Percentiles rank a stretch among this genome's conserved stretches.
Conservation (phyloP, 1,140 invertebrate genomes). For the Drosophila ananassae region DNA sequence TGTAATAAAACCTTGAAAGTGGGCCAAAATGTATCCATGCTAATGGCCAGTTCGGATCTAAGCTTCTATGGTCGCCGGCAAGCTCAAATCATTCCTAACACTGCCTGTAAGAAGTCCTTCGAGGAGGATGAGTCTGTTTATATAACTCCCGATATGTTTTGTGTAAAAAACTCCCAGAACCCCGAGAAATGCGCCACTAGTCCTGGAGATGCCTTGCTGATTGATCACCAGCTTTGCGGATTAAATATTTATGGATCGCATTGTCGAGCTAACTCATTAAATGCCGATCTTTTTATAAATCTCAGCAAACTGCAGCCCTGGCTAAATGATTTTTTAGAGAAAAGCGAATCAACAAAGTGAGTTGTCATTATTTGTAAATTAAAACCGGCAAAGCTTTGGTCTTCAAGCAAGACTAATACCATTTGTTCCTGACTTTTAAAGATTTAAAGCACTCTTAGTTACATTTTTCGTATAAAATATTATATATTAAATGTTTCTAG, state of each 20-base stretch:
- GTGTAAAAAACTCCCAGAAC: slow-evolving; percentile 14
- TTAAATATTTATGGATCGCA: slow-evolving; percentile 32
- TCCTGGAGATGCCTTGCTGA: slow-evolving; percentile 20
- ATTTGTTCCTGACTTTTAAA: background rate
- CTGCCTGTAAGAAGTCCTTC: slow-evolving; percentile 16
- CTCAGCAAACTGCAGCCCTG: slow-evolving; percentile 1
- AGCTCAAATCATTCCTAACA: slow-evolving; percentile 22
- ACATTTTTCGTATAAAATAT: background rate
- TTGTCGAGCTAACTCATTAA: slow-evolving; percentile 2
- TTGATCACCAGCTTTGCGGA: slow-evolving; percentile 12
- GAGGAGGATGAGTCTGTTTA: slow-evolving; percentile 8
- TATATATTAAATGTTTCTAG: background rate
- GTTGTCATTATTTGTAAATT: background rate
- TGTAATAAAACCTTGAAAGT: background rate
- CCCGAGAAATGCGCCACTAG: slow-evolving; percentile 19
- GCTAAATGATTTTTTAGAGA: slow-evolving; percentile 3
- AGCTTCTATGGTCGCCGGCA: slow-evolving; percentile 23
- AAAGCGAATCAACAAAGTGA: background rate
- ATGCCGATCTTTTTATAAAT: slow-evolving; percentile 32
- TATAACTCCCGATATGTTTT: slow-evolving; percentile 30
- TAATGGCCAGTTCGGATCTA: slow-evolving; percentile 33
- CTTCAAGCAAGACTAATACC: background rate
- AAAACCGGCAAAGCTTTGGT: background rate
- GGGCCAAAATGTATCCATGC: slow-evolving; percentile 16
- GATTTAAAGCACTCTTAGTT: background rate